Evolutionary conservation across 2,113 vertebrate genomes (phyloP).

Genomic region (Sula dactylatra): DNA sequence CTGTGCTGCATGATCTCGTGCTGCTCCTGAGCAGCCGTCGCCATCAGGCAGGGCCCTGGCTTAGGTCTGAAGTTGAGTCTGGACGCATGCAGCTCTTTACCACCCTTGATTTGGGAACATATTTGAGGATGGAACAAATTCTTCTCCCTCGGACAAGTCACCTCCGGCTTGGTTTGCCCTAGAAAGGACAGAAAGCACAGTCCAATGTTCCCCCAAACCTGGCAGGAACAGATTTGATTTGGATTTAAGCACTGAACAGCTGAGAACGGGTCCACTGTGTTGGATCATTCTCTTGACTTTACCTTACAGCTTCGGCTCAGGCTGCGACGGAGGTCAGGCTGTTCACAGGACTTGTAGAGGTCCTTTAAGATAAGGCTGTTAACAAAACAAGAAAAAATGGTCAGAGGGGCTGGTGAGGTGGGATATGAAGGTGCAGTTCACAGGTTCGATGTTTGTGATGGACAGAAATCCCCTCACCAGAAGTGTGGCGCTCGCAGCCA

Average conservation of each 20-base stretch:
- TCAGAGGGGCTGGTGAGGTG: neutral
- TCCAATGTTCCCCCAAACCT: neutral
- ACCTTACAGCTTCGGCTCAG: neutral
- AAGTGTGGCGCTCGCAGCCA: fast-evolving
- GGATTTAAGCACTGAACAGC: neutral
- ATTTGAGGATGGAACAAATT: neutral
- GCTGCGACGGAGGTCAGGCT: neutral
- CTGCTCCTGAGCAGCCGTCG: neutral
- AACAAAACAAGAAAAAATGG: neutral
- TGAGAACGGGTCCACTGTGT: neutral
- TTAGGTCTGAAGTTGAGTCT: neutral
- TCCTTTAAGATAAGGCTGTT: neutral
- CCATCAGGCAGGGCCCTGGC: neutral
- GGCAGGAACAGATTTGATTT: neutral
- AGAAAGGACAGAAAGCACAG: neutral
- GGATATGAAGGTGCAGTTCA: neutral
- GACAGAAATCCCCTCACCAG: neutral
- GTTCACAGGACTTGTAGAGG: neutral
- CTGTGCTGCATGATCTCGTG: neutral
- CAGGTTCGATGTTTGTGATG: neutral
- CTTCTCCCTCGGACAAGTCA: too few species aligned
- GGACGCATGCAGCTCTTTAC: too few species aligned
- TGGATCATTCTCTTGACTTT: neutral
- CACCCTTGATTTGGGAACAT: neutral
- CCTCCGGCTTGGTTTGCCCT: neutral